Evolutionary conservation across 2,888 invertebrate genomes (phyloP).

Genomic region (Beris morrisii): DNA sequence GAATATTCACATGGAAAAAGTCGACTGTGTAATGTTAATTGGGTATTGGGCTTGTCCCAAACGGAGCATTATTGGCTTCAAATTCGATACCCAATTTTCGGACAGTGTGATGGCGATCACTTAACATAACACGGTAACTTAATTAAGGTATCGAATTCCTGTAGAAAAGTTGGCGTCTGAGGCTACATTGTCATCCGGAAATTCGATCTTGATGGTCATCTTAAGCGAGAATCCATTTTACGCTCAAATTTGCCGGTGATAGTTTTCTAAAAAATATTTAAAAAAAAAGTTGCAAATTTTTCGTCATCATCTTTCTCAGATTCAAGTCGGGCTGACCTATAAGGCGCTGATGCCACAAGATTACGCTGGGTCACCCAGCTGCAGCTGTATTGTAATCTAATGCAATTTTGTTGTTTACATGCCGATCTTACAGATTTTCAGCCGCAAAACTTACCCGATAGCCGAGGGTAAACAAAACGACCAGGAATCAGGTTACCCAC

Average conservation of each 20-base stretch:
- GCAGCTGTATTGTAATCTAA: slow-evolving; percentile 12
- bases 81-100: slow-evolving; percentile 27
- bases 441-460: slow-evolving; percentile 3
- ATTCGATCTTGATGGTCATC: background rate
- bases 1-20: too few relatives aligned
- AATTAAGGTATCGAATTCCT: slow-evolving; percentile 27
- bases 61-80: background rate
- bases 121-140: slow-evolving; percentile 12
- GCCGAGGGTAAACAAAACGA: slow-evolving; percentile 26
- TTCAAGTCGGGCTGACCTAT: background rate
- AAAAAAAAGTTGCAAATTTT: too few relatives aligned
- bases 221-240: background rate
- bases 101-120: slow-evolving; percentile 7
- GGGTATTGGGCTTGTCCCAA: too few relatives aligned
- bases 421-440: slow-evolving; percentile 20
- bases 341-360: background rate
- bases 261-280: too few relatives aligned
- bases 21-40: too few relatives aligned
- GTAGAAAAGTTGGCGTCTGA: background rate
- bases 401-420: slow-evolving; percentile 25
- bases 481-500: slow-evolving; percentile 15
- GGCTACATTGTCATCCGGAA: background rate
- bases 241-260: too few relatives aligned
- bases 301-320: too few relatives aligned
- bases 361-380: background rate